Conservation (phyloP, 2,888 invertebrate species). For the Danaus chrysippus region DNA sequence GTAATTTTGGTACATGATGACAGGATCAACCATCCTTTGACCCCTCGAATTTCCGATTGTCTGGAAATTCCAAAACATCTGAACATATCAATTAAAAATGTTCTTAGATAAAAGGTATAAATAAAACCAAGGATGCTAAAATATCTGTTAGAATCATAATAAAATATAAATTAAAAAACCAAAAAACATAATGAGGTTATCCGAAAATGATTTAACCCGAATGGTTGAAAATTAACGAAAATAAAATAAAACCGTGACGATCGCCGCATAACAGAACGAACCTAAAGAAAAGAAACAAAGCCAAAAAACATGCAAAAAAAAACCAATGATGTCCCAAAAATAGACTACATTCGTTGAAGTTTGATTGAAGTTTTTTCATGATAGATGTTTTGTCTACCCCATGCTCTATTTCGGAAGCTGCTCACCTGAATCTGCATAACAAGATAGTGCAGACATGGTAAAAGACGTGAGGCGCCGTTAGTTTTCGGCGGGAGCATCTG, state of each 20-base stretch:
- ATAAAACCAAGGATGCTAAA: constrained; percentile 10
- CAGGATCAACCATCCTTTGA: constrained; percentile 80
- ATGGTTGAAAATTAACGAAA: too few relatives aligned
- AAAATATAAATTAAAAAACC: too few relatives aligned
- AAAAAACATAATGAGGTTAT: too few relatives aligned
- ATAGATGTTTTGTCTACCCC: constrained; percentile 32
- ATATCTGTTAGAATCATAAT: constrained; percentile 7
- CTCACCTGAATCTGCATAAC: constrained; percentile 75
- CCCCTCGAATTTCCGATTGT: constrained; percentile 84
- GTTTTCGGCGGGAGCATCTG: constrained; percentile 72
- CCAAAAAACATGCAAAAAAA: too few relatives aligned
- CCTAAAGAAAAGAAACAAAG: too few relatives aligned
- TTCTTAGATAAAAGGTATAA: constrained; percentile 25
- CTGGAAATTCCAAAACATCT: constrained; percentile 92
- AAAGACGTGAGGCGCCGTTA: constrained; percentile 61
- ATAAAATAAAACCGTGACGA: too few relatives aligned
- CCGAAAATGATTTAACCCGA: too few relatives aligned
- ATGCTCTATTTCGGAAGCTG: constrained; percentile 62
- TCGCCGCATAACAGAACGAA: too few relatives aligned
- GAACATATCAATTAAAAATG: constrained; percentile 75
- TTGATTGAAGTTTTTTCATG: not conserved
- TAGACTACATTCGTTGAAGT: not conserved
- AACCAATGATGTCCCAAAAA: not conserved
- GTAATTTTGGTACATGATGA: constrained; percentile 66
- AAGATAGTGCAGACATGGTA: constrained; percentile 72